Evolutionary conservation across 2,888 invertebrate genomes (phyloP).

Genomic region (Caenorhabditis sp.): DNA sequence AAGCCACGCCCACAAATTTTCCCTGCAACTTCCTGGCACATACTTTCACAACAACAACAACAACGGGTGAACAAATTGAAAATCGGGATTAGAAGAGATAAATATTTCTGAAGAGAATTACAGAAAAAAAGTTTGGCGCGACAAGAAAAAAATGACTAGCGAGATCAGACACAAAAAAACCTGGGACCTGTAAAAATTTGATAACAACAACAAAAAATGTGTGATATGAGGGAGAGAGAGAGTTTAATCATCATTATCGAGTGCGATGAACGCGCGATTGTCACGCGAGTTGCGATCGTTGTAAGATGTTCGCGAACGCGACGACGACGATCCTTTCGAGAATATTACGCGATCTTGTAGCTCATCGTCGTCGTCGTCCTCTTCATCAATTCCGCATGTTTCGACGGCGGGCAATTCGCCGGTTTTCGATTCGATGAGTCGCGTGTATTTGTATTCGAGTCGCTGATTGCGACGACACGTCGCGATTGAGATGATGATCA

Average conservation of each 20-base stretch:
- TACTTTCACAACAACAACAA: too few species aligned
- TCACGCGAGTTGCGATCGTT: conserved; percentile 27
- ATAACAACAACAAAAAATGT: conserved; percentile 10
- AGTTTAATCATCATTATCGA: conserved; percentile 45
- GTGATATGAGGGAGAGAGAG: background rate
- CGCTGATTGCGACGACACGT: conserved; percentile 48
- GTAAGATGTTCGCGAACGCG: conserved; percentile 8
- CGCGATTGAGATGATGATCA: conserved; percentile 27
- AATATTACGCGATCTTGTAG: conserved; percentile 53
- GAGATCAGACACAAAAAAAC: too few species aligned
- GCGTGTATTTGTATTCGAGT: conserved; percentile 66
- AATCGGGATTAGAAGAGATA: too few species aligned
- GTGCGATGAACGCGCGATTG: conserved; percentile 45
- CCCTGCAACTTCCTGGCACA: too few species aligned
- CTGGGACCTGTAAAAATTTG: background rate
- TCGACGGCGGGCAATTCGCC: conserved; percentile 59
- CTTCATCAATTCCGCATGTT: conserved; percentile 59
- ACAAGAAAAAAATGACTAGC: too few species aligned
- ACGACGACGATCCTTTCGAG: conserved; percentile 38
- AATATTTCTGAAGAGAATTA: too few species aligned
- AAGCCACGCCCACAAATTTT: too few species aligned
- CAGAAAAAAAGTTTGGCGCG: too few species aligned
- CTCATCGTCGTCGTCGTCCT: conserved; percentile 64
- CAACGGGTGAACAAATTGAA: too few species aligned
- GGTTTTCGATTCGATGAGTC: conserved; percentile 56